A percentile compares a stretch with the other conserved stretches of the same genome.
Conservation (phyloP, 1,140 invertebrate species). For the Manduca sexta region DNA sequence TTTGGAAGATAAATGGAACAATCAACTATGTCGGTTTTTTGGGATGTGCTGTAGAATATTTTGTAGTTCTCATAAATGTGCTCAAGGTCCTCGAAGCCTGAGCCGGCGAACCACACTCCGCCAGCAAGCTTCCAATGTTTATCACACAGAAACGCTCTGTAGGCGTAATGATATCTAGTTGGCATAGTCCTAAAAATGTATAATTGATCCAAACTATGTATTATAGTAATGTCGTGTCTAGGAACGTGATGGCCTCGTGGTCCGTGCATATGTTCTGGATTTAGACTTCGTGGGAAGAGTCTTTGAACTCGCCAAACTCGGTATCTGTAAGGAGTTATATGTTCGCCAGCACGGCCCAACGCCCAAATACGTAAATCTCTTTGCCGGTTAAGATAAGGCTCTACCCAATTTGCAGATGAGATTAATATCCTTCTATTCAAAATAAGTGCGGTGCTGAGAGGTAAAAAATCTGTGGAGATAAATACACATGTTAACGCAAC, state of each 20-base stretch:
- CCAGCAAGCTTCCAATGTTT: conserved; percentile 7
- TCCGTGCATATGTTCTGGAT: conserved; percentile 44
- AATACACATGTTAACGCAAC: too few relatives aligned
- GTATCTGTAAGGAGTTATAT: conserved; percentile 40
- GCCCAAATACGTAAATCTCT: conserved; percentile 39
- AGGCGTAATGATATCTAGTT: conserved; percentile 22
- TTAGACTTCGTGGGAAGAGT: conserved; percentile 33
- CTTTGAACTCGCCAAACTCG: conserved; percentile 36
- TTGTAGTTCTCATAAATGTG: conserved; percentile 44
- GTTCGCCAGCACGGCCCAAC: conserved; percentile 24
- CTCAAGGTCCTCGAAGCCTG: conserved; percentile 29
- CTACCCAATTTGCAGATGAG: conserved; percentile 35
- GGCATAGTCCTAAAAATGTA: conserved; percentile 31
- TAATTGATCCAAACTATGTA: conserved; percentile 39
- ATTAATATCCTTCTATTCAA: conserved; percentile 36
- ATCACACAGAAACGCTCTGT: conserved; percentile 7
- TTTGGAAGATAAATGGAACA: conserved; percentile 45
- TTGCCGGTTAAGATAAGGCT: conserved; percentile 24
- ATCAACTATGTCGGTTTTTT: conserved; percentile 23
- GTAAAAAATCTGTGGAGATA: conserved; percentile 30
- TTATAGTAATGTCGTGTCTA: conserved; percentile 36
- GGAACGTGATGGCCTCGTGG: conserved; percentile 24
- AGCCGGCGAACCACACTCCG: conserved; percentile 21
- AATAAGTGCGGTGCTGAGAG: conserved; percentile 27
- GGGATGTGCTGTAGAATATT: conserved; percentile 17